phyloP scores from a whole-genome alignment of 2,888 invertebrate species.

The Tuberolachnus salignus region DNA sequence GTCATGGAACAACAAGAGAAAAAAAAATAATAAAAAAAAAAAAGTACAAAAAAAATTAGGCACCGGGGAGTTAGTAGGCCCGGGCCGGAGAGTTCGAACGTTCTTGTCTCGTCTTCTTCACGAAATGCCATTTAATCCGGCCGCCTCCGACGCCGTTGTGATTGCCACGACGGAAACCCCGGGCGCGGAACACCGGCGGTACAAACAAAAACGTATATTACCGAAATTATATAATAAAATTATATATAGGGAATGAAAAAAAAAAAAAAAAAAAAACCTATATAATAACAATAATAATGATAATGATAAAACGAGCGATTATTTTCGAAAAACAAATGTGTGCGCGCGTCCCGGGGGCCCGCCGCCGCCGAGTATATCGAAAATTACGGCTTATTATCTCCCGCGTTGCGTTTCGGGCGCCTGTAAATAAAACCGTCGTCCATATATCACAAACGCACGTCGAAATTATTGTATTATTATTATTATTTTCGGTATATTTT shows the following conservation, averaged over 20 bases:
- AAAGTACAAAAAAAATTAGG: too few species aligned
- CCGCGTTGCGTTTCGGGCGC: neutral
- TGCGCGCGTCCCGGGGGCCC: constrained; percentile 12
- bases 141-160: constrained; percentile 29
- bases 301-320: constrained; percentile 10
- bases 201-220: too few species aligned
- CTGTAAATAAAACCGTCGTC: constrained; percentile 35
- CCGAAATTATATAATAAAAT: neutral
- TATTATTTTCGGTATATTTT: neutral
- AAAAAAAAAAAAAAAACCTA: neutral
- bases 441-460: constrained; percentile 44
- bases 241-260: neutral
- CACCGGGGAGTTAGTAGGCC: too few species aligned
- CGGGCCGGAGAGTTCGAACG: neutral
- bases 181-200: constrained; percentile 17
- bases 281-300: neutral
- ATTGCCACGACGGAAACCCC: constrained; percentile 36
- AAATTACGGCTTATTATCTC: constrained; percentile 49
- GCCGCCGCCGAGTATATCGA: neutral
- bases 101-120: neutral
- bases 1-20: neutral
- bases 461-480: constrained; percentile 17
- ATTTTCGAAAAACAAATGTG: constrained; percentile 45
- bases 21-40: too few species aligned
- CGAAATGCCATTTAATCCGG: constrained; percentile 52